Percentiles rank a stretch among this genome's conserved stretches.
Evolutionary conservation across 53 echinoderm and acorn worm species (phyloP).

Genomic region (Glandiceps talaboti): DNA sequence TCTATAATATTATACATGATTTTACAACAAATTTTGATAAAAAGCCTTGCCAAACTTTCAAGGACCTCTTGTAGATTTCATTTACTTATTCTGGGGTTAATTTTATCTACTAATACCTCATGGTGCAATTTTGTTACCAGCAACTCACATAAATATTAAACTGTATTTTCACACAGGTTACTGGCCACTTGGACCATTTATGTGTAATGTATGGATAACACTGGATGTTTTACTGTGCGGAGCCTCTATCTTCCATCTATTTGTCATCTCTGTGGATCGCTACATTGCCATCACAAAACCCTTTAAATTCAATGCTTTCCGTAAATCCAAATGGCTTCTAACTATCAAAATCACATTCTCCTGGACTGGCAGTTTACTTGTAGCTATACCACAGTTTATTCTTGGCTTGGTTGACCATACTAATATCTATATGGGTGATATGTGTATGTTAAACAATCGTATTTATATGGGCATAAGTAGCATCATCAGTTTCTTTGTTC

Average conservation of each 20-base stretch:
- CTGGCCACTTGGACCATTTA: conserved; percentile 44
- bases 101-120: too few species aligned
- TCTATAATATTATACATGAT: too few species aligned
- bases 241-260: conserved; percentile 80
- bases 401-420: conserved; percentile 26
- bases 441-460: conserved; percentile 36
- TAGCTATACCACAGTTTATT: conserved; percentile 60
- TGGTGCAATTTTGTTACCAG: too few species aligned
- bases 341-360: conserved; percentile 48
- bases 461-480: conserved; percentile 67
- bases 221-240: conserved; percentile 76
- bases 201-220: conserved; percentile 64
- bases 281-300: conserved; percentile 78
- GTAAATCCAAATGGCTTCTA: conserved; percentile 23
- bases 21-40: too few species aligned
- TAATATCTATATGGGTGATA: conserved; percentile 25
- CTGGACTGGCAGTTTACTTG: conserved; percentile 40
- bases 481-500: conserved; percentile 63
- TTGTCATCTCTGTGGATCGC: conserved; percentile 66
- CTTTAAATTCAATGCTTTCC: conserved; percentile 22
- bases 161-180: too few species aligned
- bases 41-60: too few species aligned
- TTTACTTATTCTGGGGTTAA: too few species aligned
- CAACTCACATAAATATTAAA: too few species aligned
- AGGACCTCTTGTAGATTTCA: too few species aligned